Conservation (phyloP, 2,888 invertebrate species). For the Lagria hirta region DNA sequence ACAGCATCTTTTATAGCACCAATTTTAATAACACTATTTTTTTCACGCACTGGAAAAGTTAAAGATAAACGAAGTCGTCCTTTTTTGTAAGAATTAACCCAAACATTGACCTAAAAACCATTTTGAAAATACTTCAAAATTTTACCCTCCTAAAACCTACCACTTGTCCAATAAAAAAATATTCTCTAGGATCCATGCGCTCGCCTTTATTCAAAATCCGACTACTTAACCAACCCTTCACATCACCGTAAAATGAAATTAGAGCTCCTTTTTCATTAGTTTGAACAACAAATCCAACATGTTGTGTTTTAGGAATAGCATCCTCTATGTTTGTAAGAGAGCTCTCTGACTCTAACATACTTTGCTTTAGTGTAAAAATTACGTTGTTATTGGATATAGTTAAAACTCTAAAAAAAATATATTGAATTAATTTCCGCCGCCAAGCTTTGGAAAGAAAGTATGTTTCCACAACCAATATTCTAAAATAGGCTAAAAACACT, state of each 20-base stretch:
- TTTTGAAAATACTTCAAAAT: not conserved
- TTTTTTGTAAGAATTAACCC: conserved; percentile 50
- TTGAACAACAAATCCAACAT: conserved; percentile 60
- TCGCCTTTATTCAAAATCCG: conserved; percentile 39
- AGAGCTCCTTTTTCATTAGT: conserved; percentile 57
- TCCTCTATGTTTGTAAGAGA: conserved; percentile 58
- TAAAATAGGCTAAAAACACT: too few species aligned
- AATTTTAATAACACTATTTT: conserved; percentile 44
- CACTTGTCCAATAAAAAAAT: conserved; percentile 64
- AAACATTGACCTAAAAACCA: conserved; percentile 57
- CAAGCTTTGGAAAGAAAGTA: too few species aligned
- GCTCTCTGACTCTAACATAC: conserved; percentile 61
- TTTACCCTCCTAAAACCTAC: conserved; percentile 51
- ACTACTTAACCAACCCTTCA: conserved; percentile 55
- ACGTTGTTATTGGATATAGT: conserved; percentile 56
- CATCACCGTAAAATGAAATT: conserved; percentile 62
- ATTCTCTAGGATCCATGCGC: conserved; percentile 48
- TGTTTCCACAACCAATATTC: too few species aligned
- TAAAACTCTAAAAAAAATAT: conserved; percentile 57
- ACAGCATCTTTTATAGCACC: conserved; percentile 51
- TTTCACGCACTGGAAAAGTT: conserved; percentile 34
- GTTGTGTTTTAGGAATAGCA: conserved; percentile 57
- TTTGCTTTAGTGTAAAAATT: conserved; percentile 66
- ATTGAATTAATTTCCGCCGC: too few species aligned
- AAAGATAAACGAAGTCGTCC: conserved; percentile 57